Percentiles rank a stretch among this genome's conserved stretches.
phyloP scores from a whole-genome alignment of 2,888 invertebrate species.

The Eupithecia subumbrata region DNA sequence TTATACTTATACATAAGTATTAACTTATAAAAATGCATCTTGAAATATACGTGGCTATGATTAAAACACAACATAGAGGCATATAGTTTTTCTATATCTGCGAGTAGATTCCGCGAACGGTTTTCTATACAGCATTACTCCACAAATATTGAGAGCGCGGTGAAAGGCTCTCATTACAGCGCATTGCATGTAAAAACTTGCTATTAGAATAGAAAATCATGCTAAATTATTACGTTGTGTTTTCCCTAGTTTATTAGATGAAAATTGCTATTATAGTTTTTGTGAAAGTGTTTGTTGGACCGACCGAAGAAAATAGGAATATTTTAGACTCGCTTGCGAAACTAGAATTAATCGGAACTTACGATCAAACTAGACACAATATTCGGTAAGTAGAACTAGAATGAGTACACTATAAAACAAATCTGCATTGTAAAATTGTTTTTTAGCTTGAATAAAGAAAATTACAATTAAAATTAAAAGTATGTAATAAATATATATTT shows the following conservation, averaged over 20 bases:
- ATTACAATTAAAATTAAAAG: too few relatives aligned
- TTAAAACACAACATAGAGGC: conserved; percentile 1
- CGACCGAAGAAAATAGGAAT: background rate
- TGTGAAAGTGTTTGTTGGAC: background rate
- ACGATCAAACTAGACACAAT: background rate
- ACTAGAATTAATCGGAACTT: background rate
- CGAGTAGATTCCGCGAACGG: conserved; percentile 35
- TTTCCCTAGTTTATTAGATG: conserved; percentile 38
- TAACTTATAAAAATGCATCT: too few relatives aligned
- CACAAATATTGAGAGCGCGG: conserved; percentile 58
- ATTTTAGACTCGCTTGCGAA: background rate
- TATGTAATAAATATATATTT: too few relatives aligned
- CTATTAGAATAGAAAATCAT: conserved; percentile 45
- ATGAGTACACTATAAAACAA: too few relatives aligned
- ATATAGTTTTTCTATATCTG: conserved; percentile 19
- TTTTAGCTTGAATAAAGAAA: too few relatives aligned
- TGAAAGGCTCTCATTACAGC: conserved; percentile 56
- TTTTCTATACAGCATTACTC: conserved; percentile 55
- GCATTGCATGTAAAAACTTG: conserved; percentile 43
- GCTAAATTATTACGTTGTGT: conserved; percentile 39
- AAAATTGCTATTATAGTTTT: conserved; percentile 22
- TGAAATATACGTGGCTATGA: background rate
- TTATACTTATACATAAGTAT: too few relatives aligned
- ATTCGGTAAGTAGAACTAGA: too few relatives aligned
- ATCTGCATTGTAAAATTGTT: too few relatives aligned